Evolutionary conservation across 2,888 invertebrate species (phyloP), one percentile per base, ranked within the genome.

Genomic region (Julus scanicus): DNA sequence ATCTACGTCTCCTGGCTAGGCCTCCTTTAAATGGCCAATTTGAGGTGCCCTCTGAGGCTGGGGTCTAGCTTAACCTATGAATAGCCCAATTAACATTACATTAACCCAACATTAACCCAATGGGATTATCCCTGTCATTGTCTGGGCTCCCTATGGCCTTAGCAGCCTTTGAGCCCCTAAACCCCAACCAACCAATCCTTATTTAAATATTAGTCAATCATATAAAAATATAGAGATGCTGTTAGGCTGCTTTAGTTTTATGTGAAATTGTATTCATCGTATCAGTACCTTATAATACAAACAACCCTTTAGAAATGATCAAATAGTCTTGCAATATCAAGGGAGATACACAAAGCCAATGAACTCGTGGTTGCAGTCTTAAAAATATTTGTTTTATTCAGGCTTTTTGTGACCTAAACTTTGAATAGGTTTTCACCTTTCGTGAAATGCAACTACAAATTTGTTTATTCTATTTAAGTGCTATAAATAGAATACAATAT

Each of bases 221-320:
- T 71, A 71, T 20, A 20, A 71, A 20, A 8, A 20, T 71, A 20
- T 71, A 53, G 3, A 17, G 6, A 53, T 71, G 0, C 20, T 8
- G 44, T 44, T n/a, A n/a, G 0, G 20, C 63, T 0, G 5, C 63
- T 71, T 6, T 71, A 71, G 63, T 71, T 71, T 71, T 20, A 71
- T 71, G 17, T 0, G 63, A 71, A 71, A 20, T 29, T 71, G 63
- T 29, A 6, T 71, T 17, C n/a, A n/a, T 71, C 8, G 20, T 20
- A 20, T 20, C 20, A 29, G 63, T 5, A 11, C 63, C 63, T 4
- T 5, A 71, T n/a, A 71, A 71, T 20, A 71, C 63, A 71, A 44
- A 71, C 57, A 71, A 71, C 63, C 63, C 63, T 71, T 71, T 71
- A 20, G 20, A 71, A 71, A 71, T 71, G 11, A 71, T 71, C 63